Evolutionary conservation across 2,888 invertebrate genomes (phyloP).

Genomic region (Drosophila macrospina): DNA sequence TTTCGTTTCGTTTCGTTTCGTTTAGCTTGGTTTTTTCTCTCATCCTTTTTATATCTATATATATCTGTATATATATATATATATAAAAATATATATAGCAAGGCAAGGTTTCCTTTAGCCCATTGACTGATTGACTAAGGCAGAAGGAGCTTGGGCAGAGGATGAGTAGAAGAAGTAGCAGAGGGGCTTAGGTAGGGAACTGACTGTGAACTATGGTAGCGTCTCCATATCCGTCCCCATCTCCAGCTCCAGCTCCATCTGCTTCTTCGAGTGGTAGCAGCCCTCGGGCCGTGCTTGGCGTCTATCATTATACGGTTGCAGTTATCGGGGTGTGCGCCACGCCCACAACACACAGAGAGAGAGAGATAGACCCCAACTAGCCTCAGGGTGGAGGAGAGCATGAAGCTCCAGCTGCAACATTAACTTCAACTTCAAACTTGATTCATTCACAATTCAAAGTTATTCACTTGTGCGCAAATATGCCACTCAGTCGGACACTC

Average conservation of each 20-base stretch:
- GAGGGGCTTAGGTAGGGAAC: background rate
- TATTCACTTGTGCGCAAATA: constrained; percentile 66
- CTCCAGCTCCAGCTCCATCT: background rate
- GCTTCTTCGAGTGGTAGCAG: constrained; percentile 42
- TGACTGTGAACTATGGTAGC: constrained; percentile 50
- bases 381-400: constrained; percentile 47
- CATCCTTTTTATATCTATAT: no score
- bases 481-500: constrained; percentile 63
- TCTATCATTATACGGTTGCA: constrained; percentile 85
- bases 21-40: constrained; percentile 11
- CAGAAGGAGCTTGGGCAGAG: constrained; percentile 1
- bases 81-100: no score
- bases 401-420: constrained; percentile 21
- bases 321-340: constrained; percentile 80
- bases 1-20: constrained; percentile 1
- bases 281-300: constrained; percentile 74
- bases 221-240: background rate
- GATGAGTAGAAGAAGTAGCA: background rate
- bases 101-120: constrained; percentile 28
- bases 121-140: constrained; percentile 76
- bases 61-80: constrained; percentile 5
- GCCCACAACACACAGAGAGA: constrained; percentile 30
- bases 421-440: constrained; percentile 25
- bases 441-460: constrained; percentile 63
- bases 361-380: constrained; percentile 44